Evolutionary conservation across 2,888 invertebrate genomes (phyloP), one percentile per base, ranked within the genome.

Genomic region (Adelognathus sp.): DNA sequence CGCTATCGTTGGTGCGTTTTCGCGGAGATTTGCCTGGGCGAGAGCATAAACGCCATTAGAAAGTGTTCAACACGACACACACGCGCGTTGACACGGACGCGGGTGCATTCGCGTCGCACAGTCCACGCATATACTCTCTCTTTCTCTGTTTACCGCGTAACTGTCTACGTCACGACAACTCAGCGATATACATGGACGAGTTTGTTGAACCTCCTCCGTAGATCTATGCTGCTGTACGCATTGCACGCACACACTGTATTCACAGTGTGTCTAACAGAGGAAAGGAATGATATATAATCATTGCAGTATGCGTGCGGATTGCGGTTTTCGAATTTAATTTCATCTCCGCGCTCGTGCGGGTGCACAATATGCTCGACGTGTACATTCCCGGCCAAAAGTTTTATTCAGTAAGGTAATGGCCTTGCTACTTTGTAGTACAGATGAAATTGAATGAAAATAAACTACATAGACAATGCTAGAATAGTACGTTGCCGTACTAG

Each of bases 21-120:
- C 27, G 58, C 44, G 41, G 54, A 58, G 50, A 78, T 72, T 69
- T 27, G 46, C 56, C 67, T 18, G 36, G 36, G n/a, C 69, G 67
- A 75, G 79, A 67, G 71, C 63, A 74, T n/a, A 50, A 73, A 71
- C 61, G 76, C 73, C 72, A 77, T 80, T 81, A 80, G 81, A 81
- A 81, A 80, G 80, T 81, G 80, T 72, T 66, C 16, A 60, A 39
- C 46, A 58, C 58, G 58, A 58, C 46, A 11, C 69, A 41, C 52
- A 54, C n/a, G 24, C 60, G 41, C 36, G 36, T 39, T 21, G 18
- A 58, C 60, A 61, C 61, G 56, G 41, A 67, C 60, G 54, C 61
- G 56, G 41, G 61, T 61, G n/a, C 36, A 70, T 67, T 70, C 64
- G 27, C 64, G n/a, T 52, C 31, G 60, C 71, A 60, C 44, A 41